Evolutionary conservation across 2,797 vertebrate genomes (phyloP).

Genomic region (Anguilla marmorata): DNA sequence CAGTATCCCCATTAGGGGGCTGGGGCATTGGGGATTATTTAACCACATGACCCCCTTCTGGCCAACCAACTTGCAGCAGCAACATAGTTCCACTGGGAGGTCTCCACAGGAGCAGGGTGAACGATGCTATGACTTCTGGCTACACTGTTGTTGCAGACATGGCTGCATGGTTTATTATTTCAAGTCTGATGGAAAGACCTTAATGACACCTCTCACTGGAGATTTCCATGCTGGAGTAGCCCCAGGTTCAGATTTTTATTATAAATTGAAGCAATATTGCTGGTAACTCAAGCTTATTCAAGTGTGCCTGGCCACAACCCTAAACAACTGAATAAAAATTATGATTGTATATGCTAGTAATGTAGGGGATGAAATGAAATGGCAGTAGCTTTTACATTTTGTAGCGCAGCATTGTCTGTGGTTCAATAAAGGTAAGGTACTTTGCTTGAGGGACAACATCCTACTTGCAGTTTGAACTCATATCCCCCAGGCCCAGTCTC

Average conservation of each 20-base stretch:
- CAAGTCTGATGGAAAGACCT: background rate
- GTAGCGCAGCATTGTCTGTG: background rate
- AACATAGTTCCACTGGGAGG: no score
- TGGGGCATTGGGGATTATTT: no score
- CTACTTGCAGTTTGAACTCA: background rate
- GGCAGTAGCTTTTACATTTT: background rate
- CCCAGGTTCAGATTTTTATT: background rate
- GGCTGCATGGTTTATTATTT: background rate
- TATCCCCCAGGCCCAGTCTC: background rate
- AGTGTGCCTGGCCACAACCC: background rate
- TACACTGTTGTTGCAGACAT: background rate
- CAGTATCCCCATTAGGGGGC: no score
- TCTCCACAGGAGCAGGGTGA: no score
- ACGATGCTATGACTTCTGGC: no score
- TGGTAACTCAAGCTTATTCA: constrained; percentile 4
- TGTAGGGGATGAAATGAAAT: background rate
- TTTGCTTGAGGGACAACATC: background rate
- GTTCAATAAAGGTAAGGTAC: background rate
- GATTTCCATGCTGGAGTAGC: background rate
- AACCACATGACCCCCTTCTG: no score
- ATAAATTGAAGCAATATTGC: background rate
- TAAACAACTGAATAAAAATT: constrained; percentile 4
- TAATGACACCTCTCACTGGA: background rate
- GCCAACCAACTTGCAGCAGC: no score
- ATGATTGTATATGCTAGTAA: background rate